Evolutionary conservation across 2,797 vertebrate species (phyloP), one percentile per base, ranked within the genome.

Genomic region (Rallus crepitans): DNA sequence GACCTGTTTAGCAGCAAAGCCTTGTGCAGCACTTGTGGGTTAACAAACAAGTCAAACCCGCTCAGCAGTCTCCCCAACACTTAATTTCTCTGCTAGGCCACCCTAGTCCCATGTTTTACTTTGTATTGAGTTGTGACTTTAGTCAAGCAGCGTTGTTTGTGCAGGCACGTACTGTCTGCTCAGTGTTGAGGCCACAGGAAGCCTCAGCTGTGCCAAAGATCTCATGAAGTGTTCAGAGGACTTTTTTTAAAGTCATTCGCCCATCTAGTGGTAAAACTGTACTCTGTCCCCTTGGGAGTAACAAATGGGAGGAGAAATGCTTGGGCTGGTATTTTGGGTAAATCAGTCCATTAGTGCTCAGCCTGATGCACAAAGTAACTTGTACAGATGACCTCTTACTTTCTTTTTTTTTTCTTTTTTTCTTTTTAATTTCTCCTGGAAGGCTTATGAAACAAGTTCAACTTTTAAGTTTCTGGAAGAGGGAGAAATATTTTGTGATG

Each of bases 131-230:
- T 35, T 77, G 39, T 80, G 53, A 50, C 71, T 77, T 72, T 21
- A 87, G 7, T 64, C 50, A 87, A 92, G 23, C 1, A 2, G 52
- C 28, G 28, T 60, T 96, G 89, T 95, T 94, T 91, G 48, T 75
- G 66, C 85, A 64, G 59, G 87, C 64, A 68, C 57, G 70, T 91
- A 61, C 50, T 93, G 59, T 79, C 64, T 68, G 27, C 60, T 48
- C 64, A n/a, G 45, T 37, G 71, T 82, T 89, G 30, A 39, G 82
- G 83, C 73, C 87, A 82, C 84, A 91, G 87, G 89, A 95, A 95
- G 77, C 61, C 40, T 94, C 61, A 85, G 57, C 76, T 89, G 40
- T 83, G 79, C 89, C 91, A 95, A 75, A 96, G 93, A 50, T 68
- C 35, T 87, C 63, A 84, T 19, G 33, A 79, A 87, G 59, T 78